These are phyloP conservation scores for Drosophila siamana DNA, from an alignment of 2,888 invertebrate species.

Conservation along the genomic window DNA sequence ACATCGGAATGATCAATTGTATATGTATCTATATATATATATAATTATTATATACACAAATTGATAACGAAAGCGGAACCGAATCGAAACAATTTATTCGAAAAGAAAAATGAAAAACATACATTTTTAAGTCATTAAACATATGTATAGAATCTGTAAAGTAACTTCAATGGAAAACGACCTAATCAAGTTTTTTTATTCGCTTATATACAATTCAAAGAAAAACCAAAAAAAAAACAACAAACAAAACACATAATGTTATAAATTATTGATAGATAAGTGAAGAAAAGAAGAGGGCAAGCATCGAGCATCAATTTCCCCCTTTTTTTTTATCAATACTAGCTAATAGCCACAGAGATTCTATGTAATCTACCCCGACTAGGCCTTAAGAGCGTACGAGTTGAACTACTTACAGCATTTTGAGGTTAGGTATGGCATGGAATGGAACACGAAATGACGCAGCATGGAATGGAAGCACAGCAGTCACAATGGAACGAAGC, in stretches of 20 bases:
- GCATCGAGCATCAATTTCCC: conserved; percentile 5
- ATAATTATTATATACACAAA: conserved; percentile 27
- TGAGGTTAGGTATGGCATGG: conserved; percentile 20
- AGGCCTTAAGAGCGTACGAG: conserved; percentile 18
- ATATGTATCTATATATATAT: conserved; percentile 33
- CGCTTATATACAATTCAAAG: conserved; percentile 65
- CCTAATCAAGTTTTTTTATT: conserved; percentile 78
- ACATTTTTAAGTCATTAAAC: conserved; percentile 48
- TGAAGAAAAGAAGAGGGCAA: background rate
- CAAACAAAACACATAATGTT: conserved; percentile 51
- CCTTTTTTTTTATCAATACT: conserved; percentile 8
- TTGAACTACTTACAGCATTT: conserved; percentile 16
- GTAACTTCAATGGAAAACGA: conserved; percentile 51
- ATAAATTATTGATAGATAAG: conserved; percentile 45
- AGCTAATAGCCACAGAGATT: conserved; percentile 46
- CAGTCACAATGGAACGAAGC: conserved; percentile 30
- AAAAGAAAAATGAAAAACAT: conserved; percentile 27
- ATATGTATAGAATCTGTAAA: conserved; percentile 67
- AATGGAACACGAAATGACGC: conserved; percentile 17
- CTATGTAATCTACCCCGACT: conserved; percentile 19
- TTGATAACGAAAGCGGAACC: conserved; percentile 14
- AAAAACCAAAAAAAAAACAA: conserved; percentile 5
- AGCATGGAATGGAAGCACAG: conserved; percentile 17
- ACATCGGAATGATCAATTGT: conserved; percentile 70
- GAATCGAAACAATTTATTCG: conserved; percentile 44